Base-by-base conservation (phyloP, 2,797 vertebrate genomes). In the Margarornis squamiger region DNA sequence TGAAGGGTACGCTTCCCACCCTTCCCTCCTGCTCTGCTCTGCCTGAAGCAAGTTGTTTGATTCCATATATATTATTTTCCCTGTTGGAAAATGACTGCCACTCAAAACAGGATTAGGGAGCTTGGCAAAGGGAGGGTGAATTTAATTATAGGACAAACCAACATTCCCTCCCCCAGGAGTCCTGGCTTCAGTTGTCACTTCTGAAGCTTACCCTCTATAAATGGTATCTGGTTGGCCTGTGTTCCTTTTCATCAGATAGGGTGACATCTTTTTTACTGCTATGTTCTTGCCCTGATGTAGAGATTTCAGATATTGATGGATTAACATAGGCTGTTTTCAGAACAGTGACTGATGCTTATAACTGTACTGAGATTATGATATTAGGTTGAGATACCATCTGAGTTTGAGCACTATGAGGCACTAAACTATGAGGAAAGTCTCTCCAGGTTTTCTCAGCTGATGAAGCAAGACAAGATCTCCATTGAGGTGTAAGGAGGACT, bases 71-170 rank as follows among this genome's bases (percentile, higher is more conserved):
- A 36, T 95, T 92, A 88, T 96, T 95, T 92, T 94, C 52, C 71
- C 57, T 72, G 59, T 49, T 4, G 18, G 94, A 95, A 97, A 96
- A 78, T 57, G 73, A 91, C 95, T 91, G 84, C 92, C 84, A 86
- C 71, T 88, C 66, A 79, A 89, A 96, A 96, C 59, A 95, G 87
- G 97, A 95, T 95, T 96, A 96, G 51, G 65, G 65, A 79, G 55
- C 38, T 88, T 67, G 58, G 84, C 51, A 94, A 82, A 93, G 84
- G 90, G n/a, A 85, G 74, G 92, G 88, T 96, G 73, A 90, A 95
- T 78, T 93, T 97, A 92, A 96, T 97, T 95, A 93, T 87, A 95
- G 90, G 89, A 86, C 66, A 92, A 96, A 88, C 27, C 79, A 78
- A 54, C 73, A 80, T 93, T 91, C 87, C 75, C 89, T 85, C 39